Conservation (phyloP, 1,140 invertebrate genomes). For the Daktulosphaira vitifoliae region DNA sequence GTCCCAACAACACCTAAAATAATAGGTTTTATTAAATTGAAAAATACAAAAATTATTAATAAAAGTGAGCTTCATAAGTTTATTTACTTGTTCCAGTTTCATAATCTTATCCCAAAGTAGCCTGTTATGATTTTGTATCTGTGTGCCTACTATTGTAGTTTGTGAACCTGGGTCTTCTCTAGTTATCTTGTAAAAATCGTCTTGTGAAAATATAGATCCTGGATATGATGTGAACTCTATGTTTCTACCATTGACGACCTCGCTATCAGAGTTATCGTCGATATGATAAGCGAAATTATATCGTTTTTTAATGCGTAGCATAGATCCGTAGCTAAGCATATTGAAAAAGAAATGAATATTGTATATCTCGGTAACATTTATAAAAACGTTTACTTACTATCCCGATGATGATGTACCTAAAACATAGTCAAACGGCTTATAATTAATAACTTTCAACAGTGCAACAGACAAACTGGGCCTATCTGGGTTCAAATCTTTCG, state of each 20-base stretch:
- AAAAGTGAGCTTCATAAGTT: too few relatives aligned
- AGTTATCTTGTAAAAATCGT: slow-evolving; percentile 69
- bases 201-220: slow-evolving; percentile 72
- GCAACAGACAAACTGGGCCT: slow-evolving; percentile 45
- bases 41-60: too few relatives aligned
- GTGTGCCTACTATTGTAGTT: slow-evolving; percentile 12
- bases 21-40: not conserved
- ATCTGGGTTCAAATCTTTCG: slow-evolving; percentile 36
- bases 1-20: slow-evolving; percentile 60
- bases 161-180: slow-evolving; percentile 41
- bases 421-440: slow-evolving; percentile 49
- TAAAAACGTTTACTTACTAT: slow-evolving; percentile 45
- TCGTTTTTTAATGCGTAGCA: slow-evolving; percentile 81
- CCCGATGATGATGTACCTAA: slow-evolving; percentile 62
- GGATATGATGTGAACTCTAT: slow-evolving; percentile 79
- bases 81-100: slow-evolving; percentile 46
- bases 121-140: slow-evolving; percentile 9
- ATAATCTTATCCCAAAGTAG: slow-evolving; percentile 21
- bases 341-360: not conserved
- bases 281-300: slow-evolving; percentile 74
- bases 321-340: slow-evolving; percentile 61
- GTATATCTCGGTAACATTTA: too few relatives aligned
- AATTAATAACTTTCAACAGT: slow-evolving; percentile 52
- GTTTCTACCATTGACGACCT: slow-evolving; percentile 53
- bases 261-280: slow-evolving; percentile 44